These are phyloP conservation scores for Stegodyphus dumicola DNA, from an alignment of 1,140 invertebrate species.

Conservation along the genomic window DNA sequence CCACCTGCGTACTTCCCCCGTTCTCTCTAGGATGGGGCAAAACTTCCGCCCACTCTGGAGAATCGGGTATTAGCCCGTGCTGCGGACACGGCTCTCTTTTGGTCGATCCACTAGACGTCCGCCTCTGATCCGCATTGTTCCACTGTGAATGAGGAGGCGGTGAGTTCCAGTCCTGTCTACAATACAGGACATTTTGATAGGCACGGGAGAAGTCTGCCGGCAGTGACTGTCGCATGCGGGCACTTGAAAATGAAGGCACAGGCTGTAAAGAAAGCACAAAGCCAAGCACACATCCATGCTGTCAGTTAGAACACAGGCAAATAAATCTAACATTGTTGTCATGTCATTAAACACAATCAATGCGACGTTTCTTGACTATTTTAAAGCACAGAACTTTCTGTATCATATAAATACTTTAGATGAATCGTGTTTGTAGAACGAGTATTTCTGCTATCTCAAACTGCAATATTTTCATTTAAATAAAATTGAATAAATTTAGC, in stretches of 20 bases:
- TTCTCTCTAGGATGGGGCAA: constrained; percentile 36
- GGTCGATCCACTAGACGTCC: constrained; percentile 7
- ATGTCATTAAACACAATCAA: no score
- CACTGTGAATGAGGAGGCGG: constrained; percentile 3
- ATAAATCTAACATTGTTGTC: no score
- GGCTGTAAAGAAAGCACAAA: constrained; percentile 1
- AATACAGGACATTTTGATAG: constrained; percentile 56
- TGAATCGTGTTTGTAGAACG: no score
- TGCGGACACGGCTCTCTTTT: constrained; percentile 50
- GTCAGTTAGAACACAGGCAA: background rate
- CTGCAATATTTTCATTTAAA: no score
- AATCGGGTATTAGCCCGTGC: constrained; percentile 43
- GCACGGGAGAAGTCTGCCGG: constrained; percentile 55
- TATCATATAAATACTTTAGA: no score
- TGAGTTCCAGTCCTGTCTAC: constrained; percentile 7
- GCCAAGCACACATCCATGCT: constrained; percentile 24
- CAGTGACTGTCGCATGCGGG: constrained; percentile 54
- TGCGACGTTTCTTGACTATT: no score
- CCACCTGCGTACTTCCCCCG: constrained; percentile 18
- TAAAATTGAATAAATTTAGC: no score
- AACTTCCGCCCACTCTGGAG: constrained; percentile 39
- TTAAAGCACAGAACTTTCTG: no score
- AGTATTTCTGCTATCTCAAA: no score
- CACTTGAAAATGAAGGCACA: constrained; percentile 47
- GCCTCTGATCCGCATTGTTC: constrained; percentile 20